Evolutionary conservation across 1,140 invertebrate genomes (phyloP), one percentile per base, ranked within the genome.

Genomic region (Orchestia grillus): DNA sequence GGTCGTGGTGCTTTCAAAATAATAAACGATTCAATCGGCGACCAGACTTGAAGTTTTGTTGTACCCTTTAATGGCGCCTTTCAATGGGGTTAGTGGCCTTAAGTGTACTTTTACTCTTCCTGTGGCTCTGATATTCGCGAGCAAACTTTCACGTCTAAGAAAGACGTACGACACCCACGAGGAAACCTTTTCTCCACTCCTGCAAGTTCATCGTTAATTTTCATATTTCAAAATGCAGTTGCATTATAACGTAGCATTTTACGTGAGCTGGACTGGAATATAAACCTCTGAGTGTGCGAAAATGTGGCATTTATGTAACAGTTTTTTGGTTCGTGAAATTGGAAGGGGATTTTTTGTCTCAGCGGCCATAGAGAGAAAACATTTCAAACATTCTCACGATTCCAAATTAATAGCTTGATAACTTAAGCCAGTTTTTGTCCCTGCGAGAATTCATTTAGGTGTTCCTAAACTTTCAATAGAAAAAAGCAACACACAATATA

Each of bases 1-100:
- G 28, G 36, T 23, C 36, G n/a, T 42, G 88, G 41, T 41, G 88
- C n/a, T 90, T 90, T 90, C 88, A 28, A 91, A 44, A 42, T 91
- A 91, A 91, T 44, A 91, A 91, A 91, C 88, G 44, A 44, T 43
- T 91, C 88, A 91, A 42, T 91, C 88, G 41, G 28, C 62, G 62
- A 77, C 62, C 11, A 77, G 62, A 77, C 62, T 77, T 77, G 62
- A 77, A 77, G 62, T 77, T 77, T 77, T 77, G 15, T 77, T 77
- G 62, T 28, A 77, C 62, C 62, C 62, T 77, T 36, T 77, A 77
- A 77, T 77, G 62, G 62, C 62, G 15, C 62, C 62, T 77, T 77
- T 77, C 62, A 77, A 77, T 15, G 62, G 62, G 62, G 62, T 77
- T 77, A 77, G 62, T 77, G 62, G 62, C 62, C 62, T 77, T 77